These are phyloP conservation scores for Osmerus mordax DNA, from an alignment of 2,113 vertebrate genomes.

Conservation along the genomic window DNA sequence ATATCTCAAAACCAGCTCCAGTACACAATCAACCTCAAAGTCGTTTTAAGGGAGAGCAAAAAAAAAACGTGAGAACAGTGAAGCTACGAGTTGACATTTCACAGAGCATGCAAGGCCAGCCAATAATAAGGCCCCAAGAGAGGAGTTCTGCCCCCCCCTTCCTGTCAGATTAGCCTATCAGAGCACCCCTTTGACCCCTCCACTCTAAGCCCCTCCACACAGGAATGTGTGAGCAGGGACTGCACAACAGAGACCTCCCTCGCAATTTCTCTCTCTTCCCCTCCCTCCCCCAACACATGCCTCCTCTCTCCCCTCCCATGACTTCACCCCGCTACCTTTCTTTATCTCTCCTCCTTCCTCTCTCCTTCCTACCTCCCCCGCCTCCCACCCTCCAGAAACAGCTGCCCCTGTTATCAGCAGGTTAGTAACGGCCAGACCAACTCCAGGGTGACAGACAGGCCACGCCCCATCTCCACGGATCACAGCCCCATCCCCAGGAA, in stretches of 20 bases:
- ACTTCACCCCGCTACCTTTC: not conserved
- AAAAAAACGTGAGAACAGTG: slow-evolving; percentile 39
- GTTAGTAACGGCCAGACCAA: slow-evolving; percentile 52
- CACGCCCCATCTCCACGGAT: slow-evolving; percentile 44
- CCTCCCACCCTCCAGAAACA: slow-evolving; percentile 39
- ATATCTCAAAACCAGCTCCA: slow-evolving; percentile 49
- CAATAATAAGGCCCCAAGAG: slow-evolving; percentile 64
- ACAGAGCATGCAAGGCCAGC: slow-evolving; percentile 57
- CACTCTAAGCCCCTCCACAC: slow-evolving; percentile 63
- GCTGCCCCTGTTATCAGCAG: slow-evolving; percentile 67
- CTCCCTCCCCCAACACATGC: not conserved
- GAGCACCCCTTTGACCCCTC: slow-evolving; percentile 63
- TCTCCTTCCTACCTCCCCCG: slow-evolving; percentile 33
- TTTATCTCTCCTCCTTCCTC: not conserved
- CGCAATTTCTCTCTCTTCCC: slow-evolving; percentile 27
- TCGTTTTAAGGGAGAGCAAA: not conserved
- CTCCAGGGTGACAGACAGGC: slow-evolving; percentile 26
- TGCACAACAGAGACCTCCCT: slow-evolving; percentile 46
- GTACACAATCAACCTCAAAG: slow-evolving; percentile 56
- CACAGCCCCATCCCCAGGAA: not conserved
- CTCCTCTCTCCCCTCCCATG: not conserved
- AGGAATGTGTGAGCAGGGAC: slow-evolving; percentile 34
- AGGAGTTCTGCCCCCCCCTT: slow-evolving; percentile 42
- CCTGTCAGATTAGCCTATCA: slow-evolving; percentile 68
- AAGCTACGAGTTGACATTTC: slow-evolving; percentile 58